Conservation (phyloP, 2,113 vertebrate species). For the Misgurnus anguillicaudatus region DNA sequence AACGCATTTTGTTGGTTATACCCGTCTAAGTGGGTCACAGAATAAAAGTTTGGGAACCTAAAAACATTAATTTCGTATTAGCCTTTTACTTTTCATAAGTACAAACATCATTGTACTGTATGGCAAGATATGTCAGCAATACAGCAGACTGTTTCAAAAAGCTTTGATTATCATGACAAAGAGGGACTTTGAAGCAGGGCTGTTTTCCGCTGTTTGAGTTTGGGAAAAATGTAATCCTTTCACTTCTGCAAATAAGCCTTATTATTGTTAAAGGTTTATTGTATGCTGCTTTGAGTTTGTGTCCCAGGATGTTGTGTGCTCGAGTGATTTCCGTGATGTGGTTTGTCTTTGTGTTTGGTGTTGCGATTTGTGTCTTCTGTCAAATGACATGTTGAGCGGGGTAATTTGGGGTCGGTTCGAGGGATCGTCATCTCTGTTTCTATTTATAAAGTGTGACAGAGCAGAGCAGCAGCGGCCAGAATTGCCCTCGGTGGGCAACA, state of each 20-base stretch:
- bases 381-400: background rate
- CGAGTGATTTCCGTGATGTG: background rate
- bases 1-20: no score
- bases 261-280: constrained; percentile 53
- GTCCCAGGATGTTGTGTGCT: constrained; percentile 29
- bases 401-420: background rate
- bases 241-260: constrained; percentile 54
- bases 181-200: constrained; percentile 68
- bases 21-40: no score
- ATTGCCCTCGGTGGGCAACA: background rate
- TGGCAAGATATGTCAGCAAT: background rate
- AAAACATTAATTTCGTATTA: no score
- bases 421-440: constrained; percentile 13
- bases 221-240: constrained; percentile 53
- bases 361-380: background rate
- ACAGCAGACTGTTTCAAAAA: background rate
- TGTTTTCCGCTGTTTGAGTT: constrained; percentile 68
- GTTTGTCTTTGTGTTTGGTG: background rate
- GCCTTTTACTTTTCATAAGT: background rate
- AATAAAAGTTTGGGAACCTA: no score
- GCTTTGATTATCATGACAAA: constrained; percentile 62
- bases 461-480: background rate
- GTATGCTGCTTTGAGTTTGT: constrained; percentile 48
- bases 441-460: constrained; percentile 25
- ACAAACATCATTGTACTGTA: background rate